Evolutionary conservation across 2,113 vertebrate species (phyloP).

Genomic region (Dermatemys mawii): DNA sequence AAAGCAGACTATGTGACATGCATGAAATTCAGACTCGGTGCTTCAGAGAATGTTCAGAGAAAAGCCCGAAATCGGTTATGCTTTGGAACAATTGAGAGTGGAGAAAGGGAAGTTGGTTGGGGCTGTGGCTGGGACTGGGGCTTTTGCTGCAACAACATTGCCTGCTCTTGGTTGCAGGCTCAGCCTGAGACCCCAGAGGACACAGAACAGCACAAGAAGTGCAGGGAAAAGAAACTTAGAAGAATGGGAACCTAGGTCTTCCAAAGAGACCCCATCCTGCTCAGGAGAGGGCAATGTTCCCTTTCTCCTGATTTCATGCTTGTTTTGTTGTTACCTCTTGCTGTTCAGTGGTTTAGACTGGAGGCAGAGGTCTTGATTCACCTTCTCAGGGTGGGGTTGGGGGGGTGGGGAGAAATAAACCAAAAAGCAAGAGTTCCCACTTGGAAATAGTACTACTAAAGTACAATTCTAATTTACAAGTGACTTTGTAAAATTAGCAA

Average conservation of each 20-base stretch:
- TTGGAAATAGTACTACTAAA: not conserved
- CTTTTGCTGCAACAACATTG: not conserved
- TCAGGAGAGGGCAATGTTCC: not conserved
- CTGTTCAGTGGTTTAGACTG: not conserved
- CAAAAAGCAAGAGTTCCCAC: not conserved
- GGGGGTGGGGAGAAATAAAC: not conserved
- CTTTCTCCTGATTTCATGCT: not conserved
- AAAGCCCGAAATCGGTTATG: not conserved
- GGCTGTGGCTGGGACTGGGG: not conserved
- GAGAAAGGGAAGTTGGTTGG: not conserved
- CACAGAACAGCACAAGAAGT: not conserved
- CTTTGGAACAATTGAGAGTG: not conserved
- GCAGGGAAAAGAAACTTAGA: not conserved
- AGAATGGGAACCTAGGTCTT: not conserved
- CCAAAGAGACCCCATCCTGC: not conserved
- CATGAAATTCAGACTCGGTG: rapidly evolving
- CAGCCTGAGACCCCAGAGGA: not conserved
- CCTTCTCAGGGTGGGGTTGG: not conserved
- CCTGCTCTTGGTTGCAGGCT: not conserved
- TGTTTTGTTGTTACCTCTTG: not conserved
- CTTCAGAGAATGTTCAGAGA: not conserved
- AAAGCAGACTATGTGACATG: not conserved
- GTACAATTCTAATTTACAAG: not conserved
- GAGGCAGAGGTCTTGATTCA: not conserved
- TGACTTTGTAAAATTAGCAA: not conserved